phyloP scores from a whole-genome alignment of 1,140 invertebrate species.

The Eueides isabella region DNA sequence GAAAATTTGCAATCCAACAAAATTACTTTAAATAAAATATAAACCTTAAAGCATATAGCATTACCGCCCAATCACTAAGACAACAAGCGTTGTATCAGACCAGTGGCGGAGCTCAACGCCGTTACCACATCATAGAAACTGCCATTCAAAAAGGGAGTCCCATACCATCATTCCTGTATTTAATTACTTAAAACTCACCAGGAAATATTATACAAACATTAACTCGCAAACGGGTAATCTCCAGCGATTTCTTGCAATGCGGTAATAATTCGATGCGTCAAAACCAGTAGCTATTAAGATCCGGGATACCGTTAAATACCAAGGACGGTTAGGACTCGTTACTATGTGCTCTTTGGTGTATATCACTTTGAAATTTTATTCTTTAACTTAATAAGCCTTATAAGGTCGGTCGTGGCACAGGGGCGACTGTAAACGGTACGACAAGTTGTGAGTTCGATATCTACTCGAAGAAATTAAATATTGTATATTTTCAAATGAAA shows the following conservation, averaged over 20 bases:
- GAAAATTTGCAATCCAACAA: no score
- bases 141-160: not conserved
- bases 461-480: no score
- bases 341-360: constrained; percentile 34
- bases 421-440: no score
- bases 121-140: no score
- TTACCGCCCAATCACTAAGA: no score
- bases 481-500: no score
- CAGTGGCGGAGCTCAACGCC: no score
- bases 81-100: no score
- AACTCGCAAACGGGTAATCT: constrained; percentile 34
- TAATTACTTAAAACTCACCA: not conserved
- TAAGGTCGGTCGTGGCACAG: no score
- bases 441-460: no score
- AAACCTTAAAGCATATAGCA: no score
- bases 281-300: constrained; percentile 69
- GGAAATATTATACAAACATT: constrained; percentile 29
- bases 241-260: constrained; percentile 32
- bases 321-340: constrained; percentile 53
- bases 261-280: constrained; percentile 57
- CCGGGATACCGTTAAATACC: constrained; percentile 67
- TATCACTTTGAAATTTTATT: not conserved
- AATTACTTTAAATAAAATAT: no score
- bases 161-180: not conserved
- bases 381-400: not conserved